Percentiles rank a stretch among this genome's conserved stretches.
Evolutionary conservation across 2,888 invertebrate species (phyloP).

Genomic region (Aleiodes leptofemur): DNA sequence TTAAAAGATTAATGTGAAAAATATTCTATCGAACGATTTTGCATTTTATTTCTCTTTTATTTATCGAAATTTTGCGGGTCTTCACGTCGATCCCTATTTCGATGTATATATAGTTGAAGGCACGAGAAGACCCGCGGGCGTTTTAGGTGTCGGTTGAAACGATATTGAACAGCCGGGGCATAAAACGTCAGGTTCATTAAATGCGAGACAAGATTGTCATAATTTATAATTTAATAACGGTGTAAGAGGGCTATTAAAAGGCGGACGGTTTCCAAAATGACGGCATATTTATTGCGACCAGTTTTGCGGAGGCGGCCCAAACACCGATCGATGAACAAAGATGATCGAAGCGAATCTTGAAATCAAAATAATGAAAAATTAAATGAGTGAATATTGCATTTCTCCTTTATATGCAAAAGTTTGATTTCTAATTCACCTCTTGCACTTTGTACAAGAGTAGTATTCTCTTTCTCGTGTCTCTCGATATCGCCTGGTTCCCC

Average conservation of each 20-base stretch:
- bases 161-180: slow-evolving; percentile 65
- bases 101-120: slow-evolving; percentile 17
- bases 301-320: slow-evolving; percentile 57
- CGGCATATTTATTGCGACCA: slow-evolving; percentile 69
- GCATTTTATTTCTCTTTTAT: slow-evolving; percentile 2
- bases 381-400: too few species aligned
- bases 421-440: neutral
- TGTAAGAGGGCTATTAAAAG: slow-evolving; percentile 71
- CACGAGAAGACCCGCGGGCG: slow-evolving; percentile 47
- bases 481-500: slow-evolving; percentile 69
- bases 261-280: slow-evolving; percentile 69
- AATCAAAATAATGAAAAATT: neutral
- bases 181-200: slow-evolving; percentile 71
- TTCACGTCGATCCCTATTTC: slow-evolving; percentile 32
- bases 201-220: slow-evolving; percentile 70
- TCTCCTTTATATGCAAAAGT: too few species aligned
- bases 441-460: slow-evolving; percentile 37
- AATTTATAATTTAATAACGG: slow-evolving; percentile 74
- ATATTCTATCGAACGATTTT: neutral
- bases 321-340: slow-evolving; percentile 50
- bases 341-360: slow-evolving; percentile 17
- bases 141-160: slow-evolving; percentile 63
- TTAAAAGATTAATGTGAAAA: neutral
- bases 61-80: slow-evolving; percentile 9
- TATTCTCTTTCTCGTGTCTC: slow-evolving; percentile 51